Base-by-base conservation (phyloP, 37 sponge, comb jelly and placozoan species). In the Cladorhizidae sp. region DNA sequence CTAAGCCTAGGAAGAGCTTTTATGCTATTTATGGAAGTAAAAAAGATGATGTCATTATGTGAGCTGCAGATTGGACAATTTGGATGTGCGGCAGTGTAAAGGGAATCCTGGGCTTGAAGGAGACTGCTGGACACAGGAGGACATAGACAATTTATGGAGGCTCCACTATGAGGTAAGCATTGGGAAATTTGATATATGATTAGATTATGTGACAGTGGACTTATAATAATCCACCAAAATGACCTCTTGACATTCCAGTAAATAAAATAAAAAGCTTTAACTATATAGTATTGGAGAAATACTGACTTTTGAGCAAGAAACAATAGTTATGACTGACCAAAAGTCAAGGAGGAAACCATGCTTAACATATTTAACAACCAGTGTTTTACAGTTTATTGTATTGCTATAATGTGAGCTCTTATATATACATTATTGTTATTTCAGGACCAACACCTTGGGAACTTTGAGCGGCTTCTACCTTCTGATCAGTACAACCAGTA, bases 111-210 rank as follows among this genome's bases (percentile, higher is more conserved):
- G 86, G 0, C 82, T 82, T 72, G 86, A 86, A 31, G 93, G 89
- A 2, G 77, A 63, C 73, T 93, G 93, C 70, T 35, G 88, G 18
- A 67, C 72, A 25, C 57, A 57, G 15, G 7, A 59, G 0, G 86
- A 88, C 38, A 77, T 85, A 25, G 77, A 55, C 50, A 64, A 79
- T 0, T 58, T 93, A 8, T 93, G 93, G 93, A 85, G 64, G 39
- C 54, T 77, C 3, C 37, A 77, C 65, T 64, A 32, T 56, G 93
- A 93, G 86, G 93, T 92, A n/a, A n/a, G n/a, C n/a, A n/a, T n/a
- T n/a, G n/a, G n/a, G n/a, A n/a, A n/a, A n/a, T n/a, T n/a, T n/a
- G n/a, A n/a, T n/a, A n/a, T n/a, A n/a, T n/a, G n/a, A n/a, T n/a
- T n/a, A n/a, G n/a, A n/a, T n/a, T n/a, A n/a, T n/a, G n/a, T n/a